Evolutionary conservation across 2,113 vertebrate species (phyloP).

Genomic region (Galbula dea): DNA sequence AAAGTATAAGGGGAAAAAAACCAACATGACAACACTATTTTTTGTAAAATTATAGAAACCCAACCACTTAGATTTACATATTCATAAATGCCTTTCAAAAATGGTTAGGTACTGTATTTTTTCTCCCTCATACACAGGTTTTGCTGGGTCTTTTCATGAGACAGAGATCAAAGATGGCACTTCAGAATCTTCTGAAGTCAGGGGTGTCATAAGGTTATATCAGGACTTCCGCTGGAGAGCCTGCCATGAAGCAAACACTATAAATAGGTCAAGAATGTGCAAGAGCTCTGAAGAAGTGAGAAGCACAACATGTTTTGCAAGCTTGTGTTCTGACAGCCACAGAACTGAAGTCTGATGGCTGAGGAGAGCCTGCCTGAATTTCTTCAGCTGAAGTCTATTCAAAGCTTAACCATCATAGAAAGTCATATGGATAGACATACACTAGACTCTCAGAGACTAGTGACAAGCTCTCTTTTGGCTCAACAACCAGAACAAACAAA

Average conservation of each 20-base stretch:
- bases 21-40: not conserved
- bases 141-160: not conserved
- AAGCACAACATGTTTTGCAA: not conserved
- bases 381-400: not conserved
- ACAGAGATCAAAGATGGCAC: not conserved
- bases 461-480: not conserved
- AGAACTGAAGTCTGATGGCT: not conserved
- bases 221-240: not conserved
- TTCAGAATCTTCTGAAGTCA: not conserved
- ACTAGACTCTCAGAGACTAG: not conserved
- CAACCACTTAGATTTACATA: not conserved
- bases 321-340: not conserved
- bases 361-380: not conserved
- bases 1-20: not conserved
- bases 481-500: not conserved
- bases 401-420: not conserved
- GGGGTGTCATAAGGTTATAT: not conserved
- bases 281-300: not conserved
- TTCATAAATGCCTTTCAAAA: not conserved
- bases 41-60: not conserved
- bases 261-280: slow-evolving; percentile 48
- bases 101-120: not conserved
- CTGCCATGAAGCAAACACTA: slow-evolving; percentile 4
- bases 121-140: not conserved
- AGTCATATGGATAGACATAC: not conserved